These are phyloP conservation scores for Endomychus coccineus DNA, from an alignment of 2,888 invertebrate species.

Conservation along the genomic window DNA sequence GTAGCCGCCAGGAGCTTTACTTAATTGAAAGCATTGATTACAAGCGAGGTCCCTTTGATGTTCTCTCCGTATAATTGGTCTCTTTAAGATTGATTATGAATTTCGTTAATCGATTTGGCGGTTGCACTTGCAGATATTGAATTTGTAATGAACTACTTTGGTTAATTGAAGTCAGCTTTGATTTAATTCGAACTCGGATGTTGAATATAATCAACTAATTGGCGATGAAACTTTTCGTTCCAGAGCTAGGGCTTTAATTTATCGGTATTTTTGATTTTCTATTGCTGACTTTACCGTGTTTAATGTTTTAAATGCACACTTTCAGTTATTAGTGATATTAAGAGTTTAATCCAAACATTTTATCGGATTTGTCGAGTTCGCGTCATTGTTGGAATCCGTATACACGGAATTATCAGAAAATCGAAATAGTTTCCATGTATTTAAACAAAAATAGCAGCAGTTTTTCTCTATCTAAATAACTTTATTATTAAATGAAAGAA, in stretches of 20 bases:
- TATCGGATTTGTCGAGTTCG: too few relatives aligned
- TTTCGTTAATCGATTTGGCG: slow-evolving; percentile 37
- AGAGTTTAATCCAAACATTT: too few relatives aligned
- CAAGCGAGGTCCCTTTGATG: slow-evolving; percentile 40
- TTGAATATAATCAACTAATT: slow-evolving; percentile 16
- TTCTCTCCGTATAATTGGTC: slow-evolving; percentile 40
- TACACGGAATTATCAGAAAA: too few relatives aligned
- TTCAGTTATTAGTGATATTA: too few relatives aligned
- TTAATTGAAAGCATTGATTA: slow-evolving; percentile 46
- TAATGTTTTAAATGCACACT: too few relatives aligned
- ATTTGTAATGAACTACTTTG: slow-evolving; percentile 33
- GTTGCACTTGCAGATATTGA: slow-evolving; percentile 32
- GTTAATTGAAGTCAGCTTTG: slow-evolving; percentile 22
- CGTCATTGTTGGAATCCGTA: too few relatives aligned
- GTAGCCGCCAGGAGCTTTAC: slow-evolving; percentile 41
- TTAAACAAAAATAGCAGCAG: too few relatives aligned
- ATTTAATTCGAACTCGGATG: slow-evolving; percentile 10
- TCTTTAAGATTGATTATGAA: slow-evolving; percentile 44
- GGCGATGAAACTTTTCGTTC: slow-evolving; percentile 4
- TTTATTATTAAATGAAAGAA: too few relatives aligned
- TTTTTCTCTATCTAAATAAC: too few relatives aligned
- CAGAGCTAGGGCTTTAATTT: slow-evolving; percentile 4
- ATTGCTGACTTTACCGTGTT: too few relatives aligned
- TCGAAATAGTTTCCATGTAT: too few relatives aligned
- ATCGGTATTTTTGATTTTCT: slow-evolving; percentile 11